Base-by-base conservation (phyloP, 2,113 vertebrate genomes). In the Silurus meridionalis region DNA sequence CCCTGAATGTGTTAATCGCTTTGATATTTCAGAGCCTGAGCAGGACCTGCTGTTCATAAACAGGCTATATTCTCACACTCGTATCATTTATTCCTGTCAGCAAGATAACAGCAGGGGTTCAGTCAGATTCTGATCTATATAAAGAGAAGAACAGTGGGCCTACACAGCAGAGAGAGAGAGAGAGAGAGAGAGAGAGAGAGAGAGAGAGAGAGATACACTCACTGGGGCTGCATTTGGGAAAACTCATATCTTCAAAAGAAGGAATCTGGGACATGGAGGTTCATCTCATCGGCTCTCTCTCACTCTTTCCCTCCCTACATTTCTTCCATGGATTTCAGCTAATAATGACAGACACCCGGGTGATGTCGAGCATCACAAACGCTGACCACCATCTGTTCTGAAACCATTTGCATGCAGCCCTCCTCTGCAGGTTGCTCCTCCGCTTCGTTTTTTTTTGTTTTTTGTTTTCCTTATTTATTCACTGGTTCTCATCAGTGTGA, bases 41-140 rank as follows among this genome's bases (percentile, higher is more conserved):
- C 52, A 55, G 50, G 74, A 77, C 74, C 74, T 80, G 69, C 90
- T 91, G 88, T 86, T 92, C 90, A 91, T 84, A 90, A 85, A 89
- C 88, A 87, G 72, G 81, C 84, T 66, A 74, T 66, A 78, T 66
- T 57, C 25, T 66, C 37, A 83, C 9, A 11, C 55, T 48, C 86
- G 87, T 91, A 86, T 90, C 87, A 86, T 91, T 92, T 88, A 92
- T 88, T 89, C 87, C 46, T 75, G 89, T 90, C 90, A 91, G 85
- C 89, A 88, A 9, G 69, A 74, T n/a, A 61, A n/a, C 74, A 82
- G 46, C 58, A 15, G 61, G 60, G 60, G 5, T 82, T 23, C 28
- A 64, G 37, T 66, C 23, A n/a, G 57, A 11, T 50, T 13, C 80
- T 17, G 58, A n/a, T 64, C 21, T 63, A 82, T 25, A 78, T 78